Percentiles rank a stretch among this genome's conserved stretches.
Conservation (phyloP, 2,797 vertebrate species). For the Sternotherus odoratus region DNA sequence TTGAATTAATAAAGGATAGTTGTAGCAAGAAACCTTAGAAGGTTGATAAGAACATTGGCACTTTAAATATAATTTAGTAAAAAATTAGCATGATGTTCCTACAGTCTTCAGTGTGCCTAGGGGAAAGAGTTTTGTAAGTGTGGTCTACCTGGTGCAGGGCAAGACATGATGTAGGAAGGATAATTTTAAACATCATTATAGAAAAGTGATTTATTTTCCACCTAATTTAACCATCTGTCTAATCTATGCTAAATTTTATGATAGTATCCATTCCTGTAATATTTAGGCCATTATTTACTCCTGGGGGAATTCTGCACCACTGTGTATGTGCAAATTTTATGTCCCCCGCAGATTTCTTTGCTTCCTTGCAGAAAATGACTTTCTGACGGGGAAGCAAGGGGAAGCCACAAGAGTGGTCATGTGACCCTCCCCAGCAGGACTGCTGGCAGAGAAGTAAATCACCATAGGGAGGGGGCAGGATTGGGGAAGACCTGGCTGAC, state of each 20-base stretch:
- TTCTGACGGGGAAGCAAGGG: too few relatives aligned
- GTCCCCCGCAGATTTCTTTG: too few relatives aligned
- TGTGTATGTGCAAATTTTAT: too few relatives aligned
- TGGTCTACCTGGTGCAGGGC: background rate
- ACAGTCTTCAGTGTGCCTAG: constrained; percentile 1
- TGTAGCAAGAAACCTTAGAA: constrained; percentile 13
- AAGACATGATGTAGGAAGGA: background rate
- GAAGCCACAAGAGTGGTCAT: too few relatives aligned
- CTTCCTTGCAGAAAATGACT: too few relatives aligned
- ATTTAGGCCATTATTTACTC: background rate
- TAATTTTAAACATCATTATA: background rate
- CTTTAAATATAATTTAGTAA: background rate
- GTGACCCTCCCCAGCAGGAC: too few relatives aligned
- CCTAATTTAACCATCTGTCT: background rate
- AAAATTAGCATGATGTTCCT: background rate
- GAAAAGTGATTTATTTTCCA: constrained; percentile 36
- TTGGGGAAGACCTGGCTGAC: too few relatives aligned
- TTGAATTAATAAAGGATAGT: background rate
- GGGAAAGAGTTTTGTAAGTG: background rate
- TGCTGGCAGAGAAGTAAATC: too few relatives aligned
- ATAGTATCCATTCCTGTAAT: background rate
- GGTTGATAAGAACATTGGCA: constrained; percentile 8
- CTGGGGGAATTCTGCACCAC: too few relatives aligned
- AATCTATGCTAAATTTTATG: background rate
- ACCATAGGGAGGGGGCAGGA: too few relatives aligned